phyloP scores from a whole-genome alignment of 1,140 invertebrate genomes.

The Papilio helenus region DNA sequence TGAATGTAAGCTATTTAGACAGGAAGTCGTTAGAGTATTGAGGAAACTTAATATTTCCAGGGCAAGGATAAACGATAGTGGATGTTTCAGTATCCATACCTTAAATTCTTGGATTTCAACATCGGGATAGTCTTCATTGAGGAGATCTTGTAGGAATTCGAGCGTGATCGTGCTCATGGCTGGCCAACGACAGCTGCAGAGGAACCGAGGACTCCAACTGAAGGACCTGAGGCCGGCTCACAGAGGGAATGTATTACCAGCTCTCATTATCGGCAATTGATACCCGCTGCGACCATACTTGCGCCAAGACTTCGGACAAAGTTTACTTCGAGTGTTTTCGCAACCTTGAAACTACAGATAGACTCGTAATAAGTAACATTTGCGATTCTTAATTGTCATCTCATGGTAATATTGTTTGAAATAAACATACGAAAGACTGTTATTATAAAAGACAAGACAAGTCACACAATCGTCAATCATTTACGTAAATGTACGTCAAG shows the following conservation, averaged over 20 bases:
- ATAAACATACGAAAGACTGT: background rate
- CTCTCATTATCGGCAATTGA: conserved; percentile 30
- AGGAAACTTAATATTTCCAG: no score
- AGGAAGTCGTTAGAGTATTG: no score
- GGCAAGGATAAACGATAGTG: no score
- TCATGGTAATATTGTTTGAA: background rate
- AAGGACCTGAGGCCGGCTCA: conserved; percentile 31
- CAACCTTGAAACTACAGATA: background rate
- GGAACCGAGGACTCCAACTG: conserved; percentile 28
- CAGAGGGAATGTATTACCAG: conserved; percentile 22
- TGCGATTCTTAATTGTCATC: background rate
- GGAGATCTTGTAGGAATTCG: conserved; percentile 66
- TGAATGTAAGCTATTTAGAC: no score
- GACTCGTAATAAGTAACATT: no score
- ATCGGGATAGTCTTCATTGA: conserved; percentile 72
- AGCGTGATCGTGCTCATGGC: conserved; percentile 67
- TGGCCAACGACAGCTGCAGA: conserved; percentile 37
- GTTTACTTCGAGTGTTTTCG: background rate
- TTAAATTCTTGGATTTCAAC: conserved; percentile 65
- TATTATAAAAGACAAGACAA: no score
- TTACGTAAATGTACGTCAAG: no score
- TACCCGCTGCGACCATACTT: conserved; percentile 13
- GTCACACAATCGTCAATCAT: no score
- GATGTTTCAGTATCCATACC: conserved; percentile 46
- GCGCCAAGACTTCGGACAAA: background rate